phyloP scores from a whole-genome alignment of 2,888 invertebrate species.

The Aphrophora alni region DNA sequence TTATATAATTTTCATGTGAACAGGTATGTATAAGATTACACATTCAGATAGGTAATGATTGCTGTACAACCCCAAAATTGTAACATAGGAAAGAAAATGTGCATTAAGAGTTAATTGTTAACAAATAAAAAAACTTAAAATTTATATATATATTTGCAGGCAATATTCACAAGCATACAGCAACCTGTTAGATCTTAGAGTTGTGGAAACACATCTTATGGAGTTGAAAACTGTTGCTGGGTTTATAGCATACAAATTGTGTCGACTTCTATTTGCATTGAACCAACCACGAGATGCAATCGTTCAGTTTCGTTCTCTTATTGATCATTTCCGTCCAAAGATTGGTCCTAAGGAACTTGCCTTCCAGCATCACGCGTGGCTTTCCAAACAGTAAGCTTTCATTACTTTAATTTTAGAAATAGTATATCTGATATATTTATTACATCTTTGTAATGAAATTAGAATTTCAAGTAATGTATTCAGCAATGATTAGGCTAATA shows the following conservation, averaged over 20 bases:
- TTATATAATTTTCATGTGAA: too few species aligned
- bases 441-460: too few species aligned
- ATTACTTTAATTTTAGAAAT: not conserved
- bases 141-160: slow-evolving; percentile 55
- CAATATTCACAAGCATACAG: slow-evolving; percentile 90
- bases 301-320: slow-evolving; percentile 89
- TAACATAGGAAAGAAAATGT: too few species aligned
- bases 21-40: too few species aligned
- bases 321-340: slow-evolving; percentile 83
- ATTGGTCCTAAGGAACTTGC: slow-evolving; percentile 73
- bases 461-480: too few species aligned
- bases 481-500: too few species aligned
- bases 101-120: too few species aligned
- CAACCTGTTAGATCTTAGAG: slow-evolving; percentile 84
- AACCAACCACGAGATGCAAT: slow-evolving; percentile 94
- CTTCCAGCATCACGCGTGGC: slow-evolving; percentile 97
- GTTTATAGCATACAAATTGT: slow-evolving; percentile 94
- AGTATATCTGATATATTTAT: too few species aligned
- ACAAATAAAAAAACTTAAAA: too few species aligned
- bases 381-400: slow-evolving; percentile 83
- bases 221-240: slow-evolving; percentile 96
- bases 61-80: too few species aligned
- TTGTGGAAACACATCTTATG: slow-evolving; percentile 87
- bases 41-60: too few species aligned
- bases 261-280: slow-evolving; percentile 85